Evolutionary conservation across 2,113 vertebrate genomes (phyloP).

Genomic region (Corvus hawaiiensis): DNA sequence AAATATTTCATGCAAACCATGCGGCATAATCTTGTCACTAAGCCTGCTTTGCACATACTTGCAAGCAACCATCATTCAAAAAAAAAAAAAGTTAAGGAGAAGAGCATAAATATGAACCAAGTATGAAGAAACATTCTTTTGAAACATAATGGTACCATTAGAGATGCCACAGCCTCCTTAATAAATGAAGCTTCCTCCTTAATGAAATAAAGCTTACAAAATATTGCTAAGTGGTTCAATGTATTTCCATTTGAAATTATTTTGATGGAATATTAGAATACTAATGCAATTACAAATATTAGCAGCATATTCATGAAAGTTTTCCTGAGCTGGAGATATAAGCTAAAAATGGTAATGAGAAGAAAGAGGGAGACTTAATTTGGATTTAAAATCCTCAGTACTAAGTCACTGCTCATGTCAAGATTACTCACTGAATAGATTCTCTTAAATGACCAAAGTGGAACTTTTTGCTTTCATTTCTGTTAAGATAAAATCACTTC

Average conservation of each 20-base stretch:
- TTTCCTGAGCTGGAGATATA: background rate
- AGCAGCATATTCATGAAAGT: background rate
- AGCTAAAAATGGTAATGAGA: constrained; percentile 5
- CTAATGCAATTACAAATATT: constrained; percentile 6
- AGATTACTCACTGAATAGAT: background rate
- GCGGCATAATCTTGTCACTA: background rate
- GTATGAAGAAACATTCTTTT: background rate
- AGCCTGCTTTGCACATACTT: background rate
- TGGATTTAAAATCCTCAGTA: constrained; percentile 5
- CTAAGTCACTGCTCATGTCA: background rate
- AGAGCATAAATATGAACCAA: background rate
- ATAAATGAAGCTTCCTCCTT: background rate
- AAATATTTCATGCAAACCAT: background rate
- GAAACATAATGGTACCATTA: background rate
- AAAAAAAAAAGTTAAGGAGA: background rate
- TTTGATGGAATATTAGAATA: background rate
- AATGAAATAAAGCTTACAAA: background rate
- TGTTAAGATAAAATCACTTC: constrained; percentile 1
- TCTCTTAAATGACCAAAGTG: constrained; percentile 5
- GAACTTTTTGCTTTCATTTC: constrained; percentile 11
- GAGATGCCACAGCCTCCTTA: background rate
- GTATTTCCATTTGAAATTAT: constrained; percentile 6
- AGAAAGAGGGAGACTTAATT: background rate
- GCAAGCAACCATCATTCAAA: background rate
- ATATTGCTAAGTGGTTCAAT: background rate